Evolutionary conservation across 2,888 invertebrate species (phyloP), one percentile per base, ranked within the genome.

Genomic region (Mayetiola destructor): DNA sequence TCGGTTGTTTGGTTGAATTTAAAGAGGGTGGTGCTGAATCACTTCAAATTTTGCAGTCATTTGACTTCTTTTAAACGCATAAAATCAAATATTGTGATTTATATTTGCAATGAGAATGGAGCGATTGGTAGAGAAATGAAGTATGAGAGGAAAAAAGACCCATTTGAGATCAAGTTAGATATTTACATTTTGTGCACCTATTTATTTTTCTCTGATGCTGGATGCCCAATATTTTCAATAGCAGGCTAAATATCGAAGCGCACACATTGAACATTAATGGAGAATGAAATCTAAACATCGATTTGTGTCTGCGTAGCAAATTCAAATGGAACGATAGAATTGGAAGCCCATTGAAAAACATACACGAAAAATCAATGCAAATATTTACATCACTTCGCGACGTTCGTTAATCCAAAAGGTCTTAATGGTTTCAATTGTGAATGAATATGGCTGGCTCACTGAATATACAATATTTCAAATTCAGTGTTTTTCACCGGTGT

Each of bases 301-400:
- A 53, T 53, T n/a, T n/a, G n/a, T 32, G 32, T 53, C 53, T 20
- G 32, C 53, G 9, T 53, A 29, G 12, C 18, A 53, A 6, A 53
- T 53, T 53, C 29, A n/a, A n/a, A n/a, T n/a, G n/a, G n/a, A n/a
- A n/a, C n/a, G 32, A 53, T 53, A 20, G 32, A 53, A 53, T 53
- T 20, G 30, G 53, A 20, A 20, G 32, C 30, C 53, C 53, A 30
- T 53, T 9, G 12, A 32, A 16, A 48, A 48, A 48, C 16, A 55
- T 55, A 36, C 36, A 39, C 39, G 27, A 52, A 52, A n/a, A 52
- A 48, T 48, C 20, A 57, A 57, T 52, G 57, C 58, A 60, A 60
- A 60, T 60, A 60, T 60, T 60, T 60, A 56, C 59, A 57, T 58
- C 56, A 57, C 59, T 60, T 60, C 57, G 56, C 59, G 60, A 60